Evolutionary conservation across 2,797 vertebrate species (phyloP).

Genomic region (Bovichtus diacanthus): DNA sequence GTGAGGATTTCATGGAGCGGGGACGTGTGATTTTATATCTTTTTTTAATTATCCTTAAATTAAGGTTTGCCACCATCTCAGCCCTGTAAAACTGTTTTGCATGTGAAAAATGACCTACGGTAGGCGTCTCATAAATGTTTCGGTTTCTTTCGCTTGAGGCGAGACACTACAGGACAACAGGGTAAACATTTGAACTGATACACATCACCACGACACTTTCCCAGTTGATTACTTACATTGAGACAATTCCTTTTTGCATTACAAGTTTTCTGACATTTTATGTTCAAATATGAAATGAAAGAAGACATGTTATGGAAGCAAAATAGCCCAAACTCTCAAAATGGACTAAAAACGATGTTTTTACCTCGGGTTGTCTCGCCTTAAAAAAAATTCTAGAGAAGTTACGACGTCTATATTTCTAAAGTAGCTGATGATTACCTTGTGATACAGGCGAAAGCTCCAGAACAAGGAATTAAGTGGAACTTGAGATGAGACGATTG

Average conservation of each 20-base stretch:
- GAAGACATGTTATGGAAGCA: too few species aligned
- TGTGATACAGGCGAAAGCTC: background rate
- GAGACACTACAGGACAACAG: too few species aligned
- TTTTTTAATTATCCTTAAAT: accelerated
- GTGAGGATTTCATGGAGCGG: background rate
- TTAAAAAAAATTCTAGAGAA: too few species aligned
- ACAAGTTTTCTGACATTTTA: background rate
- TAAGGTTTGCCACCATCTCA: background rate
- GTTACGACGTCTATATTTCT: background rate
- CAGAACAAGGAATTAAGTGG: background rate
- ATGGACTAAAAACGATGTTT: too few species aligned
- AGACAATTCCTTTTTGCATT: background rate
- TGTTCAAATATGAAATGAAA: background rate
- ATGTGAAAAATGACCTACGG: background rate
- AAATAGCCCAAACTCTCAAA: too few species aligned
- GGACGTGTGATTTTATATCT: background rate
- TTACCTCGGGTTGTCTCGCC: too few species aligned
- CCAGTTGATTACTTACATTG: background rate
- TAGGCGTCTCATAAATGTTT: too few species aligned
- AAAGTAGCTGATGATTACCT: background rate
- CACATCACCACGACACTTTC: background rate
- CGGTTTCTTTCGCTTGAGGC: too few species aligned
- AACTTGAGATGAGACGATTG: background rate
- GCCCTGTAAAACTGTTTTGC: background rate
- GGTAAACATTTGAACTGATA: background rate